Conservation (phyloP, 2,113 vertebrate genomes). For the Sardina pilchardus region DNA sequence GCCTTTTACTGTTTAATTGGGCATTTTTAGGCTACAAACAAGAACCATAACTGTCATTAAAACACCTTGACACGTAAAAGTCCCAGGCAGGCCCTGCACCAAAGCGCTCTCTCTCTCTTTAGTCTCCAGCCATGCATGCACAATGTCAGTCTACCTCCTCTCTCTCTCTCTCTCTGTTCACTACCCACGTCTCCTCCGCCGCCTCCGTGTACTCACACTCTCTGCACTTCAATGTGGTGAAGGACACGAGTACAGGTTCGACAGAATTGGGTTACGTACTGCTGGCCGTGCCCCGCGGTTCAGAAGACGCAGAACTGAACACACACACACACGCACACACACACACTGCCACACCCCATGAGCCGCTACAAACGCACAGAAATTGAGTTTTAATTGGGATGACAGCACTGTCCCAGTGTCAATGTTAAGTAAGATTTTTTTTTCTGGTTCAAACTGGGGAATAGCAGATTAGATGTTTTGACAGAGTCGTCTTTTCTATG, state of each 20-base stretch:
- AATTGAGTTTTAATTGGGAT: conserved; percentile 30
- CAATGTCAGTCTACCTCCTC: not conserved
- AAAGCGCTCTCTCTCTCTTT: not conserved
- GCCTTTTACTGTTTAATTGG: too few species aligned
- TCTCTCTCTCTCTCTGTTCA: not conserved
- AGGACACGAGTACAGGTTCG: conserved; percentile 21
- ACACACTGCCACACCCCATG: not conserved
- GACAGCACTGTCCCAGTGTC: conserved; percentile 12
- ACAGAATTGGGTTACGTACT: conserved; percentile 34
- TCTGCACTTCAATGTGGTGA: not conserved
- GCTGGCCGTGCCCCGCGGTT: conserved; percentile 11
- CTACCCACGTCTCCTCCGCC: not conserved
- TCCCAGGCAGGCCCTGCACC: not conserved
- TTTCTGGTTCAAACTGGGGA: not conserved
- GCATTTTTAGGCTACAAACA: not conserved
- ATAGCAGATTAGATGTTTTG: conserved; percentile 19
- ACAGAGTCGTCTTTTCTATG: not conserved
- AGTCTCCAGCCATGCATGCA: not conserved
- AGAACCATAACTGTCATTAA: not conserved
- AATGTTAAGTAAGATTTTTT: not conserved
- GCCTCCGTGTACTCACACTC: not conserved
- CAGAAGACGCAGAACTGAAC: conserved; percentile 20
- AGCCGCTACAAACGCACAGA: conserved; percentile 7
- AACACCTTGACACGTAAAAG: not conserved
- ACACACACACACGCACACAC: conserved; percentile 1